phyloP scores from a whole-genome alignment of 2,797 vertebrate genomes.

The Streptopelia turtur region DNA sequence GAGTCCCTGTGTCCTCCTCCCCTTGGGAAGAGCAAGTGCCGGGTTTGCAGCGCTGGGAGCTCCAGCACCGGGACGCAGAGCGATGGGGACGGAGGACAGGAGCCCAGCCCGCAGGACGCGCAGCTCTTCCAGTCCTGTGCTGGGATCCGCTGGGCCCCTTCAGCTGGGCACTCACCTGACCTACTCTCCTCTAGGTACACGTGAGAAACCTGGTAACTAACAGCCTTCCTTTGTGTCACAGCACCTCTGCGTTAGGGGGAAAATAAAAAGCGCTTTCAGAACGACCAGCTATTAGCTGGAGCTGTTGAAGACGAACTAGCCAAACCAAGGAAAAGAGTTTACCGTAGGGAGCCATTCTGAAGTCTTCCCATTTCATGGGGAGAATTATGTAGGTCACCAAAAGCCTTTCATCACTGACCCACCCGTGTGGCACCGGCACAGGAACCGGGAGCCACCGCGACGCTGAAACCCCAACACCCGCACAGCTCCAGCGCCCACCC shows the following conservation, averaged over 20 bases:
- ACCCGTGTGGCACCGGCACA: background rate
- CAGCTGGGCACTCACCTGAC: background rate
- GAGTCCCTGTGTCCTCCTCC: background rate
- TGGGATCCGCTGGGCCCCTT: background rate
- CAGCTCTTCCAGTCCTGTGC: background rate
- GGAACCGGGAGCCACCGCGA: background rate
- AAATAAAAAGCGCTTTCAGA: background rate
- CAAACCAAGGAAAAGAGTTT: background rate
- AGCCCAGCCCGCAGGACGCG: background rate
- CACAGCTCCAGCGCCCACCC: background rate
- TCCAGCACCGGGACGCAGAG: background rate
- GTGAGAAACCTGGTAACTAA: background rate
- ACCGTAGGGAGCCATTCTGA: background rate
- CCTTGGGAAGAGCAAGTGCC: background rate
- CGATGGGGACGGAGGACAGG: rapidly evolving
- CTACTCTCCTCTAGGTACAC: background rate
- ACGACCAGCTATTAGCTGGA: background rate
- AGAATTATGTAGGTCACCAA: constrained; percentile 26
- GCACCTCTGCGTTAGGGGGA: background rate
- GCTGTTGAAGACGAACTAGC: background rate
- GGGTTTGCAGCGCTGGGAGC: rapidly evolving
- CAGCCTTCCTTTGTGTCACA: background rate
- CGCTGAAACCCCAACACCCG: background rate
- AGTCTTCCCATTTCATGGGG: background rate
- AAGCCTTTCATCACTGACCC: background rate